These are phyloP conservation scores for Macquaria ambigua DNA, from an alignment of 2,113 vertebrate genomes.

Conservation along the genomic window DNA sequence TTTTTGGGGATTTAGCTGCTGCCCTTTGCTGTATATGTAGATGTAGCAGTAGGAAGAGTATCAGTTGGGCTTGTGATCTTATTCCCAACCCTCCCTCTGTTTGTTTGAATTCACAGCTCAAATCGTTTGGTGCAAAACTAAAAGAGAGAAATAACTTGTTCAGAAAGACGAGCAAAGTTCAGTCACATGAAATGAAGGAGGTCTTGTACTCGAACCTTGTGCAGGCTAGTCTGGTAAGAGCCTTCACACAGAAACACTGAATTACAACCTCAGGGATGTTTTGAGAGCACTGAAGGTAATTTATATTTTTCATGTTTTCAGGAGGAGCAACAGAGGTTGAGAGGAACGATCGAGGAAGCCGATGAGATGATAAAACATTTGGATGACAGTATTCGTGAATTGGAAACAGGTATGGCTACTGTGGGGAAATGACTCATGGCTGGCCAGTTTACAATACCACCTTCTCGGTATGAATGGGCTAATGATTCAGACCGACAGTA, in stretches of 20 bases:
- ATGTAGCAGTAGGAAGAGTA: neutral
- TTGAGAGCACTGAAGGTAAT: neutral
- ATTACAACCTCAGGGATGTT: neutral
- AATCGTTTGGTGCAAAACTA: conserved; percentile 77
- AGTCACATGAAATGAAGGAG: conserved; percentile 82
- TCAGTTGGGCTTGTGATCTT: neutral
- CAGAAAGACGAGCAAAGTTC: conserved; percentile 79
- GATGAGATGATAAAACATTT: conserved; percentile 76
- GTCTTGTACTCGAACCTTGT: conserved; percentile 75
- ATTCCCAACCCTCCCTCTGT: neutral
- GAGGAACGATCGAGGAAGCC: conserved; percentile 64
- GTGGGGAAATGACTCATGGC: neutral
- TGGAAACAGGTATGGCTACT: conserved; percentile 75
- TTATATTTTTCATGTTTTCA: conserved; percentile 32
- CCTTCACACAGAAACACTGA: neutral
- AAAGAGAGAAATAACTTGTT: conserved; percentile 80
- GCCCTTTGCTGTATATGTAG: neutral
- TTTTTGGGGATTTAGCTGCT: neutral
- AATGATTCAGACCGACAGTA: neutral
- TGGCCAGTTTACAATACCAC: neutral
- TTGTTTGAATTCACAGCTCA: conserved; percentile 72
- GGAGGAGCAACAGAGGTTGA: conserved; percentile 77
- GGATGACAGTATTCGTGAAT: conserved; percentile 75
- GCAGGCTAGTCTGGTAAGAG: conserved; percentile 71
- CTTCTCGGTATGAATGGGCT: neutral